Base-by-base conservation (phyloP, 1,140 invertebrate genomes). In the Hyles euphorbiae region DNA sequence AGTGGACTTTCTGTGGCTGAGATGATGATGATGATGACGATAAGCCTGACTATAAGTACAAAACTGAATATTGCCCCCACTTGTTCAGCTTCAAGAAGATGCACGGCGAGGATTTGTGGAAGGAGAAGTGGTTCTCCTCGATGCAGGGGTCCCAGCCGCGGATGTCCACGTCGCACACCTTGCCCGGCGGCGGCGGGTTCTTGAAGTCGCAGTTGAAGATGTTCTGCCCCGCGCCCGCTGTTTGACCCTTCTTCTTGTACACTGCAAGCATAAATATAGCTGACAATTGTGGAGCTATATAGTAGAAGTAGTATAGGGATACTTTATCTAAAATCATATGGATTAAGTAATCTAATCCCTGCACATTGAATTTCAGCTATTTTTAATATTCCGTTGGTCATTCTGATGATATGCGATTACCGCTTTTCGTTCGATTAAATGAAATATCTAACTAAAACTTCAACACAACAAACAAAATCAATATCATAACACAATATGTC, bases 21-120 rank as follows among this genome's bases (percentile, higher is more conserved):
- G n/a, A n/a, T n/a, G n/a, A n/a, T n/a, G n/a, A n/a, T n/a, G n/a
- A n/a, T n/a, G n/a, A n/a, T n/a, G n/a, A n/a, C n/a, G n/a, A n/a
- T n/a, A n/a, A n/a, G n/a, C n/a, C n/a, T n/a, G n/a, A n/a, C n/a
- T n/a, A n/a, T n/a, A n/a, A n/a, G 36, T 40, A 2, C 11, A 12
- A 43, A 36, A 53, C 8, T 43, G 11, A 53, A 53, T 10, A 40
- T 7, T 53, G 4, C n/a, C 9, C 4, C n/a, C 36, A 88, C 85
- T 62, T 94, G 74, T 96, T 96, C 2, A 97, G 83, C 79, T 96
- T 97, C 34, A 96, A 89, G 78, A 96, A 94, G 63, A 96, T 93
- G 74, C 95, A 96, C 0, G 95, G 96, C 8, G 94, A 92, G 3
- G 94, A 94, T 74, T 93, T 92, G 73, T 93, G 91, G 81, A 93